Evolutionary conservation across 2,113 vertebrate genomes (phyloP).

Genomic region (Dromas ardeola): DNA sequence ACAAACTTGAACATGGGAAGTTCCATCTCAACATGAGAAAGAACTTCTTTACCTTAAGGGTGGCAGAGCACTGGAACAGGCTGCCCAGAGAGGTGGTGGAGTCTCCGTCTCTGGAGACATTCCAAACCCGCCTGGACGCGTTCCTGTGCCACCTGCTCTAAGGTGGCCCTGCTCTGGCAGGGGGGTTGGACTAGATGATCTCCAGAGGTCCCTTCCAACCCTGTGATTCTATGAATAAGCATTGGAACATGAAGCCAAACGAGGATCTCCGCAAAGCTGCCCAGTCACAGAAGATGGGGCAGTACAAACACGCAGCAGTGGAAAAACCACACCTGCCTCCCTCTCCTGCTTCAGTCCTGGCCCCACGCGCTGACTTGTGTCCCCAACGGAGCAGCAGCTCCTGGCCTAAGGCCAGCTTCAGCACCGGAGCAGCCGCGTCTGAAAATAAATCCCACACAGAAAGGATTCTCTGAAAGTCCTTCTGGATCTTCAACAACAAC

Average conservation of each 20-base stretch:
- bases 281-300: accelerated
- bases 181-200: too few relatives aligned
- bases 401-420: neutral
- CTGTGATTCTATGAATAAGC: too few relatives aligned
- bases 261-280: neutral
- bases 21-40: too few relatives aligned
- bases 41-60: too few relatives aligned
- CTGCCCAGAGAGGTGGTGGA: too few relatives aligned
- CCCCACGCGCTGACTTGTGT: accelerated
- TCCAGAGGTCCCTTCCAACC: too few relatives aligned
- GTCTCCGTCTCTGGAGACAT: too few relatives aligned
- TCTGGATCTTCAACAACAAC: accelerated
- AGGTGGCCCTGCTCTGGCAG: too few relatives aligned
- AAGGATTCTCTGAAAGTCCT: neutral
- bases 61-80: too few relatives aligned
- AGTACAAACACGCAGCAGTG: accelerated
- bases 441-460: neutral
- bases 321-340: neutral
- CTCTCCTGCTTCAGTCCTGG: neutral
- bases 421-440: neutral
- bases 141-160: too few relatives aligned
- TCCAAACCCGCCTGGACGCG: too few relatives aligned
- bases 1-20: too few relatives aligned
- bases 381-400: neutral
- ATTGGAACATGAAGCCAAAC: neutral